Evolutionary conservation across 1,140 invertebrate genomes (phyloP).

Genomic region (Metaphire vulgaris): DNA sequence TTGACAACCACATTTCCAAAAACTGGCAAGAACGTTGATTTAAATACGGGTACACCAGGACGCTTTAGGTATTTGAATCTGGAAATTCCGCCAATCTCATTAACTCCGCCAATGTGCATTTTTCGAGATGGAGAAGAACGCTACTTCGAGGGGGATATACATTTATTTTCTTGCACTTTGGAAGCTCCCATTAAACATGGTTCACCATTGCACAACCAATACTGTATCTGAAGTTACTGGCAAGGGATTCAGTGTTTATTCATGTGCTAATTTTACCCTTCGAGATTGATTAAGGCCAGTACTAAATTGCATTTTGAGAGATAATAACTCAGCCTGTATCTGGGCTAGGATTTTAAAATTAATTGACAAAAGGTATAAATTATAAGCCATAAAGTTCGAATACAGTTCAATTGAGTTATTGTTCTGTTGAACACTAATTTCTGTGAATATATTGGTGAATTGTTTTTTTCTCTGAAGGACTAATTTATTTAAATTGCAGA

Average conservation of each 20-base stretch:
- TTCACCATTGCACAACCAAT: not conserved
- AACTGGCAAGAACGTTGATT: conserved; percentile 7
- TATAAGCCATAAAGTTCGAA: too few species aligned
- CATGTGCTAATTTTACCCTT: too few species aligned
- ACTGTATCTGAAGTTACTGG: not conserved
- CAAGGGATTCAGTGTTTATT: not conserved
- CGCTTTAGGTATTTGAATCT: conserved; percentile 23
- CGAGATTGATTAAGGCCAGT: too few species aligned
- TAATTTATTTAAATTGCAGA: too few species aligned
- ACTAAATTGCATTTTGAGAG: too few species aligned
- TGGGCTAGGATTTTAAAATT: too few species aligned
- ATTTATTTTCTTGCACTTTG: conserved; percentile 25
- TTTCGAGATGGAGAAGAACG: conserved; percentile 16
- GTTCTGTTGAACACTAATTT: too few species aligned
- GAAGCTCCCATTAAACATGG: conserved; percentile 13
- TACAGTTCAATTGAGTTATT: too few species aligned
- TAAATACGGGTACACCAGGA: conserved; percentile 17
- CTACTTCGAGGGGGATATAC: conserved; percentile 6
- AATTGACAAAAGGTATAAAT: too few species aligned
- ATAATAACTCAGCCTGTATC: too few species aligned
- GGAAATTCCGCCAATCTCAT: conserved; percentile 23
- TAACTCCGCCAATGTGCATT: conserved; percentile 22
- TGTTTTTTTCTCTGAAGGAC: too few species aligned
- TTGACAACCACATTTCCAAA: conserved; percentile 17
- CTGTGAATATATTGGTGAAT: too few species aligned